Evolutionary conservation across 2,113 vertebrate genomes (phyloP).

Genomic region (Heloderma charlesbogerti): DNA sequence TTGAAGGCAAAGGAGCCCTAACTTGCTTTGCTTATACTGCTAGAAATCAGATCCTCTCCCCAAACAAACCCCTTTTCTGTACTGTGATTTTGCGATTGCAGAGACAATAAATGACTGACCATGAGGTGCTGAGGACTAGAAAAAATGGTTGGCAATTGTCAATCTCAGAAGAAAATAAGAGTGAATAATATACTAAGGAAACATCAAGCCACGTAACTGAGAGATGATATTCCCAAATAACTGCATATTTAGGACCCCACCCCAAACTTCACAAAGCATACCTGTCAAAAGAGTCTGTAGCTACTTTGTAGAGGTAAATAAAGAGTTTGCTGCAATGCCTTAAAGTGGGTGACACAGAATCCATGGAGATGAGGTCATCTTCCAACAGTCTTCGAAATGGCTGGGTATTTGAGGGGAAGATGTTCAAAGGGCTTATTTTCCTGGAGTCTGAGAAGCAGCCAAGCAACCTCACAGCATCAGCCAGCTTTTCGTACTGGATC

Average conservation of each 20-base stretch:
- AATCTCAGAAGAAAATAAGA: background rate
- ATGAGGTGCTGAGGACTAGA: no score
- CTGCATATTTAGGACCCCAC: background rate
- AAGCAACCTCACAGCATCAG: conserved; percentile 94
- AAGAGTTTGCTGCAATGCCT: conserved; percentile 97
- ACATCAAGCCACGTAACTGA: background rate
- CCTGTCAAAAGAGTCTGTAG: conserved; percentile 99
- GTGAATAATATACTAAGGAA: background rate
- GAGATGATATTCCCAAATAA: background rate
- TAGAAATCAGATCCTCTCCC: background rate
- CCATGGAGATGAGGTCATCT: conserved; percentile 84
- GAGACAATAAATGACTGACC: background rate
- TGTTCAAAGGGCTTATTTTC: conserved; percentile 87
- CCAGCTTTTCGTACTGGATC: conserved; percentile 98
- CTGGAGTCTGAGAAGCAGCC: conserved; percentile 96
- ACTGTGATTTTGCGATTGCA: background rate
- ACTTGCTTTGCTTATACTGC: background rate
- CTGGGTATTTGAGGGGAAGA: conserved; percentile 92
- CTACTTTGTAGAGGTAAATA: conserved; percentile 97
- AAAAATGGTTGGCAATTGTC: background rate
- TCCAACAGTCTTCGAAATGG: conserved; percentile 95
- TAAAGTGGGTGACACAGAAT: conserved; percentile 90
- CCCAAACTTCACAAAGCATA: conserved; percentile 63
- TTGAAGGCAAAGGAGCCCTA: background rate
- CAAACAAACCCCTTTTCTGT: background rate